These are phyloP conservation scores for Chaenocephalus aceratus DNA, from an alignment of 2,113 vertebrate genomes.

Conservation along the genomic window DNA sequence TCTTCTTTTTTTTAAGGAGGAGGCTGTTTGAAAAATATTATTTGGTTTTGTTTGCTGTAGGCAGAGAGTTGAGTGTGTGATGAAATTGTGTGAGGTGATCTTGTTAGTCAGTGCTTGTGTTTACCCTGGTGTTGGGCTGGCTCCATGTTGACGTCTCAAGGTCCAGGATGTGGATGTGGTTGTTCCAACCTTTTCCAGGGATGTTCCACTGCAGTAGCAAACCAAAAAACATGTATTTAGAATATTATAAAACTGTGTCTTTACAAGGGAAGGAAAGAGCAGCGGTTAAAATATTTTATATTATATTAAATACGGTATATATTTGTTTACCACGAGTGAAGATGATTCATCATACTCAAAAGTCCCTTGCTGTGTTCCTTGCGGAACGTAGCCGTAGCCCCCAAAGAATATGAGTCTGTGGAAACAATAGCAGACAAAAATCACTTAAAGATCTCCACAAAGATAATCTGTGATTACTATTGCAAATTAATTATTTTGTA, in stretches of 20 bases:
- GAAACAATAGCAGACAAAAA: conserved; percentile 26
- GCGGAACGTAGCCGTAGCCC: conserved; percentile 93
- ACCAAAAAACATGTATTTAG: neutral
- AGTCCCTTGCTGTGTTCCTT: conserved; percentile 88
- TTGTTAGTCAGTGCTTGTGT: neutral
- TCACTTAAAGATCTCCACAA: neutral
- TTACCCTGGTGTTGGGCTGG: conserved; percentile 92
- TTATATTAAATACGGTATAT: neutral
- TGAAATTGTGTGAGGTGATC: neutral
- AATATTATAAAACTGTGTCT: neutral
- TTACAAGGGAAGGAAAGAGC: neutral
- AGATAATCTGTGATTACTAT: neutral
- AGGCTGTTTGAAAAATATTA: neutral
- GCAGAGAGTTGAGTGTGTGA: no score
- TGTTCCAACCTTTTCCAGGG: conserved; percentile 94
- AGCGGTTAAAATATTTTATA: neutral
- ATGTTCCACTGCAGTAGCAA: conserved; percentile 76
- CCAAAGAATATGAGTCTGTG: conserved; percentile 94
- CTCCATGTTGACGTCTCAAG: conserved; percentile 93
- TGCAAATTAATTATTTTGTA: neutral
- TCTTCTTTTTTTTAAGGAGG: no score
- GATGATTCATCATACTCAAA: conserved; percentile 96
- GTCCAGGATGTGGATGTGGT: conserved; percentile 94
- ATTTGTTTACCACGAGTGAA: conserved; percentile 85
- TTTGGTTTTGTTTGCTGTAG: neutral